Evolutionary conservation across 2,797 vertebrate species (phyloP).

Genomic region (Hippocampus kuda): DNA sequence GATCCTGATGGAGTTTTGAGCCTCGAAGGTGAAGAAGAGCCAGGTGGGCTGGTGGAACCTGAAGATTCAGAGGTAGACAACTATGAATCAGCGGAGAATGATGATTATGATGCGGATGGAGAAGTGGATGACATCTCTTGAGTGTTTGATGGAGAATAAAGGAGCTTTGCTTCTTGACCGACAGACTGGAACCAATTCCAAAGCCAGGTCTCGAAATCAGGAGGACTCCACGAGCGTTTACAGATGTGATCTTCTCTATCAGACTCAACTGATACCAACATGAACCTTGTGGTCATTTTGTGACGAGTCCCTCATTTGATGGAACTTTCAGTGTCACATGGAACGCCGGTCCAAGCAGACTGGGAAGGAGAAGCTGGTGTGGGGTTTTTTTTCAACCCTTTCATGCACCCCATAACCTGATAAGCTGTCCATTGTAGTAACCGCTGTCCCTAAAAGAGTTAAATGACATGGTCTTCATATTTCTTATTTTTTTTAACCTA

Average conservation of each 20-base stretch:
- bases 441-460: background rate
- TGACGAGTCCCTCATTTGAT: background rate
- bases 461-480: background rate
- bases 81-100: background rate
- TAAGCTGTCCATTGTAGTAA: no score
- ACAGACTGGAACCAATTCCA: background rate
- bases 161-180: background rate
- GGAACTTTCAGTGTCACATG: background rate
- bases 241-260: slow-evolving; percentile 1
- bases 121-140: background rate
- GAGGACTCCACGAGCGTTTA: background rate
- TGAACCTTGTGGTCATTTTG: background rate
- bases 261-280: background rate
- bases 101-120: background rate
- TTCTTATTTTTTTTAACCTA: background rate
- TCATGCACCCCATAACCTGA: no score
- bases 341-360: background rate
- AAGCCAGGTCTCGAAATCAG: background rate
- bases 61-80: background rate
- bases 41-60: background rate
- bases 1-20: background rate
- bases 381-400: background rate
- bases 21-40: background rate
- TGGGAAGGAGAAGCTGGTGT: background rate
- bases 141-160: background rate